Evolutionary conservation across 1,140 invertebrate genomes (phyloP).

Genomic region (Coenobita brevimanus): DNA sequence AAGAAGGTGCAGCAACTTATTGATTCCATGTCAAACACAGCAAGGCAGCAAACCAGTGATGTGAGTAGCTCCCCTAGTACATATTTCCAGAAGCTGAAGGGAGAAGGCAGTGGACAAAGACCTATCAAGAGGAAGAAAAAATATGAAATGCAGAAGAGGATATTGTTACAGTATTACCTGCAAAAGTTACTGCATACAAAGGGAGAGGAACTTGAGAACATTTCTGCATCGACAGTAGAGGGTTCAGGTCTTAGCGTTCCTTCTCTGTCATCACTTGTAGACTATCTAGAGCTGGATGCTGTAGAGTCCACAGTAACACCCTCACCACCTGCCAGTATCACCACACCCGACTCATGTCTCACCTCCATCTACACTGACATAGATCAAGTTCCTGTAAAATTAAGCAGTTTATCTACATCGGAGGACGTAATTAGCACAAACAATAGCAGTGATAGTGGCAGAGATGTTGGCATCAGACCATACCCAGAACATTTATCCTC

Average conservation of each 20-base stretch:
- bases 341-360: not conserved
- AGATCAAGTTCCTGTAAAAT: constrained; percentile 41
- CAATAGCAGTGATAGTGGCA: too few relatives aligned
- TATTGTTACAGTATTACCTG: constrained; percentile 25
- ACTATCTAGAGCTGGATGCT: not conserved
- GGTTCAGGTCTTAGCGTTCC: constrained; percentile 25
- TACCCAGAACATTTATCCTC: too few relatives aligned
- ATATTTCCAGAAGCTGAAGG: constrained; percentile 38
- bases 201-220: constrained; percentile 3
- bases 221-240: constrained; percentile 46
- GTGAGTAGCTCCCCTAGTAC: not conserved
- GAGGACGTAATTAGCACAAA: too few relatives aligned
- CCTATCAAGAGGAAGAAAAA: constrained; percentile 33
- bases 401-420: not conserved
- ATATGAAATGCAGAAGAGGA: constrained; percentile 40
- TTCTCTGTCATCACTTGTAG: constrained; percentile 19
- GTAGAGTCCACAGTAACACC: not conserved
- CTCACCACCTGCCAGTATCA: not conserved
- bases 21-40: not conserved
- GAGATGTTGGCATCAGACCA: too few relatives aligned
- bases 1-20: not conserved
- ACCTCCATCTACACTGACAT: constrained; percentile 23
- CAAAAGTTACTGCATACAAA: constrained; percentile 23
- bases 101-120: constrained; percentile 38
- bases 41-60: not conserved